phyloP scores from a whole-genome alignment of 2,888 invertebrate genomes.

The Orgyia antiqua region DNA sequence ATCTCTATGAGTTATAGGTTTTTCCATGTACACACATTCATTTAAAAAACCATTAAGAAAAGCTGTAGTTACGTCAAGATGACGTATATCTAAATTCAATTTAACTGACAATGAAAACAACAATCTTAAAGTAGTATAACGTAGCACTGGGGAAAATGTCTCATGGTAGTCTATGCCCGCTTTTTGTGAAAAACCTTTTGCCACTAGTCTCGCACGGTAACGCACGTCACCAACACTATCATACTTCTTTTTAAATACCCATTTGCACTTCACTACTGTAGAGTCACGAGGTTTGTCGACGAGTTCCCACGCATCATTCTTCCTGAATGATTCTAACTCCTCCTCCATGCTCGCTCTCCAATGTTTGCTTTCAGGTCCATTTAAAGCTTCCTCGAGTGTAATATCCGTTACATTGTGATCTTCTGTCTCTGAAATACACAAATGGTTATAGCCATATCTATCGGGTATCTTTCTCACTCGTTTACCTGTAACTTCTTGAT shows the following conservation, averaged over 20 bases:
- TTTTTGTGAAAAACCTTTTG: background rate
- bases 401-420: background rate
- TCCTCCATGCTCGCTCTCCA: background rate
- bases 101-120: background rate
- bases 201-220: background rate
- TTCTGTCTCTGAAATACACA: background rate
- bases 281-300: background rate
- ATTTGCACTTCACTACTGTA: conserved; percentile 1
- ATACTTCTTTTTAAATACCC: background rate
- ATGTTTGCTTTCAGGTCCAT: conserved; percentile 1
- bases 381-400: conserved; percentile 2
- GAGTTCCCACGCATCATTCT: conserved; percentile 4
- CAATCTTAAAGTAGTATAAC: conserved; percentile 1
- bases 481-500: background rate
- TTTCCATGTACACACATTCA: background rate
- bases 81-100: background rate
- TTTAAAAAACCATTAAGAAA: background rate
- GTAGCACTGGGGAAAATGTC: conserved; percentile 1
- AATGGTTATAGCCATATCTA: background rate
- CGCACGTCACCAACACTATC: background rate
- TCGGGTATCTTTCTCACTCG: conserved; percentile 1
- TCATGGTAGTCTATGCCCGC: background rate
- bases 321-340: background rate
- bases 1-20: background rate
- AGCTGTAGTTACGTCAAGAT: background rate